These are phyloP conservation scores for Catharus ustulatus DNA, from an alignment of 2,797 vertebrate species.

Conservation along the genomic window DNA sequence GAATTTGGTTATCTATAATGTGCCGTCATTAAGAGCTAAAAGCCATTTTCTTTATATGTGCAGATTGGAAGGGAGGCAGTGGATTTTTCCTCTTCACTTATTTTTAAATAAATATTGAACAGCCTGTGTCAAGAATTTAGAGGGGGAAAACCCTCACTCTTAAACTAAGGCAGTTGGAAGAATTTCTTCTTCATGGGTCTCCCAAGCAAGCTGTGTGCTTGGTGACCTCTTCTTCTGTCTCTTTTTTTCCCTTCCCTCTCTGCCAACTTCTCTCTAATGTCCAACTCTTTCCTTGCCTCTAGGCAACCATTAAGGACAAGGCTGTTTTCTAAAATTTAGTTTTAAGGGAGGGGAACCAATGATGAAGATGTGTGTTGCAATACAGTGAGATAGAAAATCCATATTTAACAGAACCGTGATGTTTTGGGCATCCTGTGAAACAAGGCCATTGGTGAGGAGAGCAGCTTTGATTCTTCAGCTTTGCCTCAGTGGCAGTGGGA, in stretches of 20 bases:
- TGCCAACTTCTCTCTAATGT: neutral
- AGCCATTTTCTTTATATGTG: slow-evolving; percentile 33
- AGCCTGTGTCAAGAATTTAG: slow-evolving; percentile 25
- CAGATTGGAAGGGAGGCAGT: neutral
- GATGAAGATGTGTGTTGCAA: neutral
- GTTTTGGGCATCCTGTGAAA: neutral
- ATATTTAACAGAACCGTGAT: neutral
- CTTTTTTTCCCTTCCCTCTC: neutral
- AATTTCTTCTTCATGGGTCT: neutral
- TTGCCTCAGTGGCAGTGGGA: neutral
- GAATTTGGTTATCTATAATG: neutral
- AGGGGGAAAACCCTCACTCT: neutral
- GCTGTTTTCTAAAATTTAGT: slow-evolving; percentile 11
- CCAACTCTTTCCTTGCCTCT: neutral
- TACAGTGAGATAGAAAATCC: neutral
- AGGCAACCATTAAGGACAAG: neutral
- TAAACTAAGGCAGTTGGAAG: neutral
- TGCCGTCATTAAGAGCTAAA: neutral
- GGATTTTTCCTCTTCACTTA: slow-evolving; percentile 31
- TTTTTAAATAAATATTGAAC: slow-evolving; percentile 47
- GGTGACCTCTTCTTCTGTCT: neutral
- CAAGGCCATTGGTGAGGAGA: neutral
- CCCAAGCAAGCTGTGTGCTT: neutral
- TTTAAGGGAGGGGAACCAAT: neutral
- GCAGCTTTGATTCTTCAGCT: neutral